phyloP scores from a whole-genome alignment of 2,113 vertebrate genomes.

The Rhinopomastus cyanomelas region DNA sequence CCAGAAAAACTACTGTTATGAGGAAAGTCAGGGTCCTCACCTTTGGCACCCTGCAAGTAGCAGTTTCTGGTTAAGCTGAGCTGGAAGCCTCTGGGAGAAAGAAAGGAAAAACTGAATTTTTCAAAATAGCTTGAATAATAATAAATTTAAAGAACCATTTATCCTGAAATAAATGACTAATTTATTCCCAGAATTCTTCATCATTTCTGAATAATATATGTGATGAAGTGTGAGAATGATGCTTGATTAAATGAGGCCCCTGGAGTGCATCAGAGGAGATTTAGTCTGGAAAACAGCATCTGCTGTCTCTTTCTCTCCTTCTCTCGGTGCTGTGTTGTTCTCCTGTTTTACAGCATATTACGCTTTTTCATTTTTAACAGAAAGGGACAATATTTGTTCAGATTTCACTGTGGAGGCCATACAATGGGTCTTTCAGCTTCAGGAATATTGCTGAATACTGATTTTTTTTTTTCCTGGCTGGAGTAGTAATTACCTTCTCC shows the following conservation, averaged over 20 bases:
- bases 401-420: constrained; percentile 4
- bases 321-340: constrained; percentile 37
- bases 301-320: constrained; percentile 53
- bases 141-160: constrained; percentile 57
- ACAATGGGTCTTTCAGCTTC: constrained; percentile 33
- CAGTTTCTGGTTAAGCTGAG: constrained; percentile 23
- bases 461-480: constrained; percentile 35
- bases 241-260: constrained; percentile 71
- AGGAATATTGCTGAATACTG: constrained; percentile 37
- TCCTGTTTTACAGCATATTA: not conserved
- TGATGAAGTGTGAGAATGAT: constrained; percentile 72
- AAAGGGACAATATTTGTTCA: constrained; percentile 49
- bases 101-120: constrained; percentile 22
- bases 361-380: constrained; percentile 34
- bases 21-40: not conserved
- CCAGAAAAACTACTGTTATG: not conserved
- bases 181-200: constrained; percentile 66
- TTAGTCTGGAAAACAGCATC: constrained; percentile 68
- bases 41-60: not conserved
- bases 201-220: constrained; percentile 67
- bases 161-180: constrained; percentile 56
- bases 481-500: constrained; percentile 25
- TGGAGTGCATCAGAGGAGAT: constrained; percentile 60
- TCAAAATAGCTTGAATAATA: constrained; percentile 42
- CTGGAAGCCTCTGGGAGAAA: not conserved